These are phyloP conservation scores for Drosophila lacertosa DNA, from an alignment of 1,140 invertebrate species.

Conservation along the genomic window DNA sequence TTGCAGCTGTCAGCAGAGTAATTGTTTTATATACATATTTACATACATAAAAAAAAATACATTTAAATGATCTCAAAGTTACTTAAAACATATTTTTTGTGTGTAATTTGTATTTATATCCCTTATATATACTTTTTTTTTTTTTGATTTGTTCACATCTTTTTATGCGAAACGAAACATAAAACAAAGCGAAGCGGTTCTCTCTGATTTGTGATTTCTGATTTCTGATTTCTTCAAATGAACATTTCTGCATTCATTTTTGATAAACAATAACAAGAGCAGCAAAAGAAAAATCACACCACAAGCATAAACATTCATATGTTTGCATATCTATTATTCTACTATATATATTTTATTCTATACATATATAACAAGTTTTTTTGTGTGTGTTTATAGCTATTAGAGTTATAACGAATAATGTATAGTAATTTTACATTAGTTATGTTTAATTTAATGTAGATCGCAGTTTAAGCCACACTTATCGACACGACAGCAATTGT, in stretches of 20 bases:
- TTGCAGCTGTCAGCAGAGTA: constrained; percentile 11
- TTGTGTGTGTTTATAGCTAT: constrained; percentile 28
- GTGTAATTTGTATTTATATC: constrained; percentile 63
- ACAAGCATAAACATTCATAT: constrained; percentile 12
- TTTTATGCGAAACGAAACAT: constrained; percentile 16
- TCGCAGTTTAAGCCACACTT: constrained; percentile 27
- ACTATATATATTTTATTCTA: constrained; percentile 22
- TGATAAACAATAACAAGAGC: constrained; percentile 5
- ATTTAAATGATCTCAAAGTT: constrained; percentile 83
- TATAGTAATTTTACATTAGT: constrained; percentile 42
- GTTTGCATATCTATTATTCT: constrained; percentile 16
- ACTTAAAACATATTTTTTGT: constrained; percentile 79
- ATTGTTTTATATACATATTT: constrained; percentile 53
- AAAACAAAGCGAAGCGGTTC: constrained; percentile 25
- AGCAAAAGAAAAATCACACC: constrained; percentile 8
- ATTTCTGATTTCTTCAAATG: constrained; percentile 21
- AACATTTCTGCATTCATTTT: constrained; percentile 1
- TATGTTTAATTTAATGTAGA: constrained; percentile 32
- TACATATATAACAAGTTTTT: constrained; percentile 9
- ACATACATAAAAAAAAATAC: constrained; percentile 75
- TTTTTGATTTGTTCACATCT: constrained; percentile 26
- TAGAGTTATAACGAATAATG: constrained; percentile 38
- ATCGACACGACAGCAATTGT: constrained; percentile 8
- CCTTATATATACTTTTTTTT: too few species aligned
- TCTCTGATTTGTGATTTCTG: too few species aligned